Conservation (phyloP, 2,888 invertebrate species). For the Halictus ligatus region DNA sequence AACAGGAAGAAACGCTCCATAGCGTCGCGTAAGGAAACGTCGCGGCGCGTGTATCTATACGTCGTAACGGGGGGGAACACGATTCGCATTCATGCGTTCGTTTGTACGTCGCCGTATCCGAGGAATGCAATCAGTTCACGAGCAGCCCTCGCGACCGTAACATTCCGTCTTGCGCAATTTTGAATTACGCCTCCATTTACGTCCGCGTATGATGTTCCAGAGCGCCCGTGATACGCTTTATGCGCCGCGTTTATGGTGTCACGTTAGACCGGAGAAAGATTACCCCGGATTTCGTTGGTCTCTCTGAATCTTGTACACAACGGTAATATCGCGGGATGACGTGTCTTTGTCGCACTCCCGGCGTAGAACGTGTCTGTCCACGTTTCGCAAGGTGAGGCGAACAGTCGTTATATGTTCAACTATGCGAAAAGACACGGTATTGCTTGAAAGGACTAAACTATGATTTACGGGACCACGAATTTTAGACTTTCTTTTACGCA, state of each 20-base stretch:
- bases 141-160: conserved; percentile 46
- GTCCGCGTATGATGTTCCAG: conserved; percentile 56
- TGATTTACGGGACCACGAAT: no score
- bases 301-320: conserved; percentile 38
- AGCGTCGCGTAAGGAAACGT: not conserved
- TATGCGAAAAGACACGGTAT: no score
- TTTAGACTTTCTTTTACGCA: no score
- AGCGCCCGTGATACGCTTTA: conserved; percentile 55
- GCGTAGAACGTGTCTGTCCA: not conserved
- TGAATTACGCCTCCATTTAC: conserved; percentile 65
- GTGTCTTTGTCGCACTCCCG: not conserved
- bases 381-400: not conserved
- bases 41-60: not conserved
- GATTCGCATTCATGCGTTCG: conserved; percentile 31
- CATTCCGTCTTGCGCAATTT: conserved; percentile 63
- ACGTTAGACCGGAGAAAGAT: conserved; percentile 59
- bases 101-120: conserved; percentile 24
- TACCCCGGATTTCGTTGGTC: conserved; percentile 42
- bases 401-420: no score
- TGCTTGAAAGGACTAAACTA: no score
- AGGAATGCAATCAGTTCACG: conserved; percentile 63
- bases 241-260: conserved; percentile 59
- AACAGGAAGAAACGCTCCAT: not conserved
- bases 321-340: not conserved
- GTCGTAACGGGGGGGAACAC: conserved; percentile 8